Conservation (phyloP, 2,113 vertebrate genomes). For the Podarcis raffonei region DNA sequence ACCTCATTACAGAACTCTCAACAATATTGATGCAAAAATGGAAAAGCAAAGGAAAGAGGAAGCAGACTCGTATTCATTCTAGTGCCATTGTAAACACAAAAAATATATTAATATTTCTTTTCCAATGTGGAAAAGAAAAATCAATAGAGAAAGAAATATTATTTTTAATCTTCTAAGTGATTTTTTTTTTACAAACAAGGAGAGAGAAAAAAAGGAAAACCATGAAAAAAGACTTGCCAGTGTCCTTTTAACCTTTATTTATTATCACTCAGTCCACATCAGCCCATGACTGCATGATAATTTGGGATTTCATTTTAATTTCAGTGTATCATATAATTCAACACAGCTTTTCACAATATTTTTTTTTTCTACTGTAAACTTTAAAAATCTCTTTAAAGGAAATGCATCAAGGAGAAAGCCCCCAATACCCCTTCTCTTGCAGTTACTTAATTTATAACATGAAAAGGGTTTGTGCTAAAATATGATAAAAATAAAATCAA, state of each 20-base stretch:
- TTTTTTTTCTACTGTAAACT: slow-evolving; percentile 66
- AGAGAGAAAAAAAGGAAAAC: slow-evolving; percentile 74
- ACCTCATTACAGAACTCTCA: neutral
- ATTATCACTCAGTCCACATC: slow-evolving; percentile 79
- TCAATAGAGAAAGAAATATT: slow-evolving; percentile 81
- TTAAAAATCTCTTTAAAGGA: slow-evolving; percentile 74
- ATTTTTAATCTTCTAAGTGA: slow-evolving; percentile 83
- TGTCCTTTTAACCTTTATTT: slow-evolving; percentile 81
- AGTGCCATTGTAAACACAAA: slow-evolving; percentile 74
- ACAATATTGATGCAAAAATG: neutral
- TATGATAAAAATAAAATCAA: slow-evolving; percentile 76
- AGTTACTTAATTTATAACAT: slow-evolving; percentile 76
- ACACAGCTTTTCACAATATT: slow-evolving; percentile 64
- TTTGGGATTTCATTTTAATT: slow-evolving; percentile 84
- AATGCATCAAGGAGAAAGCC: slow-evolving; percentile 62
- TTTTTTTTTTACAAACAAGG: slow-evolving; percentile 75
- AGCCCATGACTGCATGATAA: slow-evolving; percentile 76
- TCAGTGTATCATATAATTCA: slow-evolving; percentile 78
- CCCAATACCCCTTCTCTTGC: slow-evolving; percentile 65
- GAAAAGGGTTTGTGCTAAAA: slow-evolving; percentile 77
- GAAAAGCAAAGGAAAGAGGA: slow-evolving; percentile 50
- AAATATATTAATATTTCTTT: slow-evolving; percentile 78
- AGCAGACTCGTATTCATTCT: slow-evolving; percentile 68
- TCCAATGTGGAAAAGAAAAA: slow-evolving; percentile 75
- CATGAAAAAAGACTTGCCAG: slow-evolving; percentile 76